Conservation (phyloP, 2,797 vertebrate species). For the Chelon labrosus region DNA sequence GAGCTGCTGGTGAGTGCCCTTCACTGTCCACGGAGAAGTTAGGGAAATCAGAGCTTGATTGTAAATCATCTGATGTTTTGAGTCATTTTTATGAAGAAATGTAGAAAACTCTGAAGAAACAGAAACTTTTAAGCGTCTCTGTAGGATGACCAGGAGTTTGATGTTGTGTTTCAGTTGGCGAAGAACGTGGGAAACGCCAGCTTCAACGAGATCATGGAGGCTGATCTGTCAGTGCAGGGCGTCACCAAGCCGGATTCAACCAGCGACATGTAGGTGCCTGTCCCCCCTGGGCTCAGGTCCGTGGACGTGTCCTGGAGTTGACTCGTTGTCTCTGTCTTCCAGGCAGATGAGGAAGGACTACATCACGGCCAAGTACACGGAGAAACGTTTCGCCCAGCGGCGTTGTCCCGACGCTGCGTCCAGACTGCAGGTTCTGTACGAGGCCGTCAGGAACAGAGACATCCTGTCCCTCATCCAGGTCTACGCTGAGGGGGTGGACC, state of each 20-base stretch:
- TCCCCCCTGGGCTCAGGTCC: too few relatives aligned
- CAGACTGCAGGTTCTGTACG: slow-evolving; percentile 88
- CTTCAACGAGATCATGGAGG: slow-evolving; percentile 98
- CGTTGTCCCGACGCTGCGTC: slow-evolving; percentile 79
- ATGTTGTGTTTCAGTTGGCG: slow-evolving; percentile 87
- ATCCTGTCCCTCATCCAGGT: slow-evolving; percentile 93
- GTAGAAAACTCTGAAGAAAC: too few relatives aligned
- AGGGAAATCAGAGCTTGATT: not conserved
- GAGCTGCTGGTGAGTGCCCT: slow-evolving; percentile 92
- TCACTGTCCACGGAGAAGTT: not conserved
- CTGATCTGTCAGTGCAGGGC: slow-evolving; percentile 86
- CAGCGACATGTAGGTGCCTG: slow-evolving; percentile 93
- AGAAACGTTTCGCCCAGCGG: slow-evolving; percentile 88
- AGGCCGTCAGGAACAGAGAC: slow-evolving; percentile 90
- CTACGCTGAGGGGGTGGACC: slow-evolving; percentile 92
- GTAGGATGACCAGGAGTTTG: not conserved
- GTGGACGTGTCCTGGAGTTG: too few relatives aligned
- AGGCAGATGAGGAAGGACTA: slow-evolving; percentile 97
- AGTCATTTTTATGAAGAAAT: too few relatives aligned
- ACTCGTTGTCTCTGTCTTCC: slow-evolving; percentile 45
- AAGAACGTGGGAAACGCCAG: slow-evolving; percentile 96
- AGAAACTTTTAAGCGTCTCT: too few relatives aligned
- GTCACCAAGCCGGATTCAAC: slow-evolving; percentile 88
- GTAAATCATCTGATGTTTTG: too few relatives aligned
- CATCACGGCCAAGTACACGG: slow-evolving; percentile 96